Evolutionary conservation across 2,113 vertebrate genomes (phyloP).

Genomic region (Tonatia bakeri): DNA sequence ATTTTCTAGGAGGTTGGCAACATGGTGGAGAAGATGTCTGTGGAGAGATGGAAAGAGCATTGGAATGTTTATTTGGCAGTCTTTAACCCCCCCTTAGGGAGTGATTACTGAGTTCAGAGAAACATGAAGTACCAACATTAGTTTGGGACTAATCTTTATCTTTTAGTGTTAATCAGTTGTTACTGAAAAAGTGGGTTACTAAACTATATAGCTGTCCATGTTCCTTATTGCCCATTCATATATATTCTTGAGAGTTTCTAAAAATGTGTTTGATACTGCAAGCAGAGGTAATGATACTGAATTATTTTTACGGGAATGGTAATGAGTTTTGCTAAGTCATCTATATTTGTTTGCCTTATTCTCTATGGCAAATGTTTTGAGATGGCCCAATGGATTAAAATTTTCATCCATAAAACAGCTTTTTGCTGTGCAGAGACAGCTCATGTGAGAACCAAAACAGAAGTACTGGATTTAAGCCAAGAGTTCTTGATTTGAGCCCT

Average conservation of each 20-base stretch:
- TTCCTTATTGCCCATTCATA: background rate
- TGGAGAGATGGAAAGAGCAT: background rate
- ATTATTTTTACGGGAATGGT: background rate
- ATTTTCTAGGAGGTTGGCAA: background rate
- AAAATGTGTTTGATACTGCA: background rate
- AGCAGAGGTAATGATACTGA: background rate
- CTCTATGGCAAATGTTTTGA: background rate
- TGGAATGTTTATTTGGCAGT: background rate
- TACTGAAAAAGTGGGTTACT: background rate
- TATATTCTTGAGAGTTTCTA: background rate
- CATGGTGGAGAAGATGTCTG: background rate
- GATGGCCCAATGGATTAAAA: background rate
- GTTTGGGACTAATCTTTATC: background rate
- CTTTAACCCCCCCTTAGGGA: background rate
- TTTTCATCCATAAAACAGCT: background rate
- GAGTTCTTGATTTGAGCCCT: background rate
- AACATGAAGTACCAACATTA: background rate
- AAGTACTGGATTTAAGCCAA: background rate
- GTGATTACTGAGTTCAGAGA: background rate
- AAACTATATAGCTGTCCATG: background rate
- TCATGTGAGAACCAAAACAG: background rate
- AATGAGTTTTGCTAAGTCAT: conserved; percentile 1
- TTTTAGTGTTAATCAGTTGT: background rate
- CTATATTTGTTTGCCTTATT: background rate
- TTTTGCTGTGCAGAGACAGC: background rate